Conservation (phyloP, 2,888 invertebrate species). For the Crepidodera aurea region DNA sequence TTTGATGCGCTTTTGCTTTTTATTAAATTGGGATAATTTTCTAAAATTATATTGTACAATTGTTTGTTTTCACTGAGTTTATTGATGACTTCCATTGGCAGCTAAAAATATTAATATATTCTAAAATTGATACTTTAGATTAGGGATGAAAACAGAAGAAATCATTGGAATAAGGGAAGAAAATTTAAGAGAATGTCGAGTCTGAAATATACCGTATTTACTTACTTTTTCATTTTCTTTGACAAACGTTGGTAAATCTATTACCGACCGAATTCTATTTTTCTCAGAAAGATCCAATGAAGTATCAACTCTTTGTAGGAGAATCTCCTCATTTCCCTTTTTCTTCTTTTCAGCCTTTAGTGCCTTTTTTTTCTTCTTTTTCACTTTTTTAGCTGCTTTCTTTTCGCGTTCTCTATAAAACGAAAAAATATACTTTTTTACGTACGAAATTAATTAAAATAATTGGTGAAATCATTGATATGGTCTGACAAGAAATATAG, state of each 20-base stretch:
- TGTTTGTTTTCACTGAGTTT: constrained; percentile 70
- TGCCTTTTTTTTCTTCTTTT: constrained; percentile 27
- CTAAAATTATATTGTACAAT: constrained; percentile 73
- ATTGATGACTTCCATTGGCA: constrained; percentile 72
- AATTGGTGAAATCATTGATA: too few species aligned
- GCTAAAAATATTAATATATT: constrained; percentile 61
- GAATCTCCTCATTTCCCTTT: constrained; percentile 74
- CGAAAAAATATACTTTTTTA: too few species aligned
- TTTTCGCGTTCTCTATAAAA: constrained; percentile 19
- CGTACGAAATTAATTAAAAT: too few species aligned
- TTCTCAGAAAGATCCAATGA: constrained; percentile 63
- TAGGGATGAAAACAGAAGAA: too few species aligned
- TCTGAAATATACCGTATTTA: too few species aligned
- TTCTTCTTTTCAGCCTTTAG: constrained; percentile 62
- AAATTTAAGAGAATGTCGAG: too few species aligned
- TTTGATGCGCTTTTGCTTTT: constrained; percentile 71
- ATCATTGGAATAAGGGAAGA: too few species aligned
- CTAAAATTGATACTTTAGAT: too few species aligned
- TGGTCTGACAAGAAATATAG: too few species aligned
- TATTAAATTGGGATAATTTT: constrained; percentile 76
- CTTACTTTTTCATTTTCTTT: constrained; percentile 73
- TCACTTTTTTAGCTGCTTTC: constrained; percentile 24
- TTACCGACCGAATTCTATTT: constrained; percentile 71
- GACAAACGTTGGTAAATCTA: constrained; percentile 79
- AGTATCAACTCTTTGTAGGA: constrained; percentile 69